Evolutionary conservation across 2,797 vertebrate species (phyloP), one percentile per base, ranked within the genome.

Genomic region (Anguilla pacifica): DNA sequence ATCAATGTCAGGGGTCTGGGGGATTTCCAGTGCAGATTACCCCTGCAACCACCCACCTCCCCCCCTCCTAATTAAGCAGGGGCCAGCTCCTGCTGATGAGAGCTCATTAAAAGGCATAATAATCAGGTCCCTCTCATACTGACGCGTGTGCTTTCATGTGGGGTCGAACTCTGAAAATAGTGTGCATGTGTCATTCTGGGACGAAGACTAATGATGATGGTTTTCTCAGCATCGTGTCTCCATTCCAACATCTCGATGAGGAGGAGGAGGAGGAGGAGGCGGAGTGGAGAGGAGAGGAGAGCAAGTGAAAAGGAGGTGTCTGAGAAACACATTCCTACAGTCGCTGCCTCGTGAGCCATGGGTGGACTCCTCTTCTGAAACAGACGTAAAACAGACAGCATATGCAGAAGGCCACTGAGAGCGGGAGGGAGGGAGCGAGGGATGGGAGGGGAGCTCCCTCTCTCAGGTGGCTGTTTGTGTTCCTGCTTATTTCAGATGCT

Each of bases 41-140:
- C 70, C 64, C 64, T 70, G 64, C 64, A 4, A 6, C 19, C 22
- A 51, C 13, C 43, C 17, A 2, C 35, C n/a, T 13, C 22, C 11
- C 43, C 81, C 61, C 57, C 15, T 15, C 55, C 6, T 17, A 19
- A 31, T 13, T 22, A 11, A 79, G 25, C 35, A 57, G 46, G 53
- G 86, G 72, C 15, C n/a, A 74, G 49, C 22, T 11, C 28, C 70
- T 70, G 51, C 10, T 74, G 85, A 86, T 77, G 49, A 77, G 25
- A 9, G 11, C 70, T 86, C 49, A 77, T 77, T 86, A 86, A 77
- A 39, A 86, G 2, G 28, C 39, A 72, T 49, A 70, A 70, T 9
- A 2, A 17, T 59, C 72, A 22, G 31, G 15, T 25, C 85, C 39
- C 64, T 49, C 72, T 67, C 17, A 2, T 31, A 49, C 72, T 79